Base-by-base conservation (phyloP, 2,797 vertebrate species). In the Paedocypris micromegethes region DNA sequence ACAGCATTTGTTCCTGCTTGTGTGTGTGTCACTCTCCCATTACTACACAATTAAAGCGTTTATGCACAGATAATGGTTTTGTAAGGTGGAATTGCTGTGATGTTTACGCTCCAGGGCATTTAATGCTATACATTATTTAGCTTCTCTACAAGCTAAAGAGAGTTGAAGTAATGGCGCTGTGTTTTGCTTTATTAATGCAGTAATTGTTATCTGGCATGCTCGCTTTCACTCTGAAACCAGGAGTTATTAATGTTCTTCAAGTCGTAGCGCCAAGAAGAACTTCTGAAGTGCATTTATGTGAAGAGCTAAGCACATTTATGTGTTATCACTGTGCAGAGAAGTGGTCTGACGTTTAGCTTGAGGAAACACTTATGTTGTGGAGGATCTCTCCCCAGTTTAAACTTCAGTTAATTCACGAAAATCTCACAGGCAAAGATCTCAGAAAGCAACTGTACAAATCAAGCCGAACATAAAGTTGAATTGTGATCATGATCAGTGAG, bases 31-130 rank as follows among this genome's bases (percentile, higher is more conserved):
- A 23, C 23, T 60, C 39, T 61, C 76, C 63, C 74, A 74, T 66
- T 53, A 54, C 63, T 61, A 76, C 68, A 76, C 71, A 77, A 77
- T 75, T 70, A 62, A 70, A 62, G 40, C 46, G 50, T 70, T 70
- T 56, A 75, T 72, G 57, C 50, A 68, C 52, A 58, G 58, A 58
- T 72, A 73, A 67, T 67, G 69, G 73, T 61, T 71, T 66, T 73
- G 54, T 62, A 62, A 70, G 73, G 71, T 46, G 9, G 45, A 70
- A 63, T 70, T 70, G 64, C 56, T 70, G 68, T 57, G 60, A 57
- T 63, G 57, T 63, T 70, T 63, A 63, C 64, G 68, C 59, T 47
- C 56, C 47, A 8, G 46, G 68, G 52, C 60, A 57, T 56, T 45
- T 49, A 64, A 56, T 52, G 57, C 54, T 64, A 64, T 70, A 47